These are phyloP conservation scores for Parus major DNA, from an alignment of 2,113 vertebrate species.

Conservation along the genomic window DNA sequence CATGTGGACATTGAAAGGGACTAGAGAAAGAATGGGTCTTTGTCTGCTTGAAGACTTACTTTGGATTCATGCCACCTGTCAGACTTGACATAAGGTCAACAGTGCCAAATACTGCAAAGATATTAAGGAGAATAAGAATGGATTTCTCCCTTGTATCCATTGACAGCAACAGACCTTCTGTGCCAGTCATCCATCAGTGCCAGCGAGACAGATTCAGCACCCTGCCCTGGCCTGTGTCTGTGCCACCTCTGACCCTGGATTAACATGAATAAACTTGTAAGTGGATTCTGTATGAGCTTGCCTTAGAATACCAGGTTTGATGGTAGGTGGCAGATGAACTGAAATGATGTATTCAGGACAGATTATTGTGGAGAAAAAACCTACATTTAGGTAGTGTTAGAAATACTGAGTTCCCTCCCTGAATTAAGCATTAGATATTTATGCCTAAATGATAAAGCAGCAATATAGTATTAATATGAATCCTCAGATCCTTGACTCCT, in stretches of 20 bases:
- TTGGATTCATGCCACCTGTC: constrained; percentile 69
- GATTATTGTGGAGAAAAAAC: background rate
- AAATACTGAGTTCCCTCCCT: background rate
- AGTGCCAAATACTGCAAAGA: constrained; percentile 52
- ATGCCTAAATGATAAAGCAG: background rate
- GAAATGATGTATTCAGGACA: background rate
- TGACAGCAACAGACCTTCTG: constrained; percentile 58
- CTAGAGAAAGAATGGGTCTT: constrained; percentile 59
- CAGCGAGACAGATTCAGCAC: constrained; percentile 38
- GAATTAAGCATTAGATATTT: background rate
- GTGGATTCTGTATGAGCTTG: constrained; percentile 5
- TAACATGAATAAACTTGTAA: constrained; percentile 55
- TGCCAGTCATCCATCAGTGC: constrained; percentile 64
- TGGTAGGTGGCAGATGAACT: constrained; percentile 1
- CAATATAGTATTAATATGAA: background rate
- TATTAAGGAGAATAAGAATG: constrained; percentile 60
- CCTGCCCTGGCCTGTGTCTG: constrained; percentile 30
- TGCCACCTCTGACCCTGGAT: constrained; percentile 13
- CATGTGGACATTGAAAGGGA: constrained; percentile 41
- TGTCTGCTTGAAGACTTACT: constrained; percentile 60
- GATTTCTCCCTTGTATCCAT: constrained; percentile 53
- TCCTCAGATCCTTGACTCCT: background rate
- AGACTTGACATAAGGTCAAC: constrained; percentile 66
- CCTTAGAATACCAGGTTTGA: constrained; percentile 1
- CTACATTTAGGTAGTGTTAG: background rate